phyloP scores from a whole-genome alignment of 2,888 invertebrate species.

The Protonemura montana region DNA sequence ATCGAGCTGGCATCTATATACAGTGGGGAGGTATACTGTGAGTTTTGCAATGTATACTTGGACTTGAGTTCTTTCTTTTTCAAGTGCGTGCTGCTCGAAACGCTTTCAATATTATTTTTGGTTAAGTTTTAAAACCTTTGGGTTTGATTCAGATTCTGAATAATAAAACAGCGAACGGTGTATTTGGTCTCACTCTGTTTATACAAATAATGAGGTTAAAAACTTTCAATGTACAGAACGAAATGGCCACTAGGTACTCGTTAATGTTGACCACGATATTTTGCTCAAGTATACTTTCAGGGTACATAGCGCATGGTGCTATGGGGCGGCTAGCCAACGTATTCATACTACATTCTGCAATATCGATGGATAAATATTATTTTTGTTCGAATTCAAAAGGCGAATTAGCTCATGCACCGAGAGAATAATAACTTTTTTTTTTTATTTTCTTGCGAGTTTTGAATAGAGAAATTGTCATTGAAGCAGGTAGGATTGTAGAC shows the following conservation, averaged over 20 bases:
- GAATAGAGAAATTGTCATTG: too few relatives aligned
- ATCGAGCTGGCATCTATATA: background rate
- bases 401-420: too few relatives aligned
- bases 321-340: too few relatives aligned
- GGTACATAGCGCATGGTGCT: too few relatives aligned
- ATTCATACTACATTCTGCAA: too few relatives aligned
- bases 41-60: background rate
- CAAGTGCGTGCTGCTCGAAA: conserved; percentile 34
- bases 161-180: conserved; percentile 35
- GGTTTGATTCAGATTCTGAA: conserved; percentile 14
- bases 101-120: conserved; percentile 41
- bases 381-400: too few relatives aligned
- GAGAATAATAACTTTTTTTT: too few relatives aligned
- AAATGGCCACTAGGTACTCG: conserved; percentile 26
- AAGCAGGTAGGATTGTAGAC: too few relatives aligned
- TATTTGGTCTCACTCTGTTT: conserved; percentile 9
- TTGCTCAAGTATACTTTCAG: background rate
- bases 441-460: too few relatives aligned
- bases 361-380: too few relatives aligned
- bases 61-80: conserved; percentile 32
- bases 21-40: background rate
- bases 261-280: conserved; percentile 32
- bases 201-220: conserved; percentile 34
- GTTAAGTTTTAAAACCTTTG: conserved; percentile 35
- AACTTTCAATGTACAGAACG: conserved; percentile 32